Evolutionary conservation across 2,113 vertebrate genomes (phyloP).

Genomic region (Anarrhichthys ocellatus): DNA sequence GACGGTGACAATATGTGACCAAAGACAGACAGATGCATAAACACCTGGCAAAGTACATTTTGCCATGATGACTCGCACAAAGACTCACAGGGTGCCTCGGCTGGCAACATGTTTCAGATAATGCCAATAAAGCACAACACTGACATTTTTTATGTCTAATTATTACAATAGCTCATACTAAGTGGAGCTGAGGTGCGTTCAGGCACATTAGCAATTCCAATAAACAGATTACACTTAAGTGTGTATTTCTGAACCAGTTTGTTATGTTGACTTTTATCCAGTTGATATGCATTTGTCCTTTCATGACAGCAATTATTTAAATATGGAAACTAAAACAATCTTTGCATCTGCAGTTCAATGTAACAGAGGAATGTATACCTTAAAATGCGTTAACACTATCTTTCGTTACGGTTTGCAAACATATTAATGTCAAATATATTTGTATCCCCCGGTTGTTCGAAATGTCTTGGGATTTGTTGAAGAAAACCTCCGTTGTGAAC

Average conservation of each 20-base stretch:
- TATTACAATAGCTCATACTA: neutral
- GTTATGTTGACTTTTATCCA: neutral
- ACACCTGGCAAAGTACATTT: too few species aligned
- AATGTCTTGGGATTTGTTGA: neutral
- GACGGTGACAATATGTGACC: too few species aligned
- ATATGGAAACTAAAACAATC: neutral
- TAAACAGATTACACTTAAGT: neutral
- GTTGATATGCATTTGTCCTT: neutral
- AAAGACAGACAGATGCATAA: too few species aligned
- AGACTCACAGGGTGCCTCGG: neutral
- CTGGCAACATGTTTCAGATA: neutral
- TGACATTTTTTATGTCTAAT: neutral
- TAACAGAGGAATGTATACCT: neutral
- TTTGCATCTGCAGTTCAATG: neutral
- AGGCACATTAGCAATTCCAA: neutral
- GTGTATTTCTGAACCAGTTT: neutral
- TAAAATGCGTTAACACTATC: neutral
- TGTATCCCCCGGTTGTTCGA: neutral
- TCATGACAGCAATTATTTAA: neutral
- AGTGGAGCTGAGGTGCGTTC: neutral
- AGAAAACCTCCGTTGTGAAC: constrained; percentile 9
- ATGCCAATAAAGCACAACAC: neutral
- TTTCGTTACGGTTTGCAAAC: neutral
- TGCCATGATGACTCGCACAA: neutral
- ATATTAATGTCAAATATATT: neutral